Evolutionary conservation across 1,140 invertebrate species (phyloP), one percentile per base, ranked within the genome.

Genomic region (Orchestia grillus): DNA sequence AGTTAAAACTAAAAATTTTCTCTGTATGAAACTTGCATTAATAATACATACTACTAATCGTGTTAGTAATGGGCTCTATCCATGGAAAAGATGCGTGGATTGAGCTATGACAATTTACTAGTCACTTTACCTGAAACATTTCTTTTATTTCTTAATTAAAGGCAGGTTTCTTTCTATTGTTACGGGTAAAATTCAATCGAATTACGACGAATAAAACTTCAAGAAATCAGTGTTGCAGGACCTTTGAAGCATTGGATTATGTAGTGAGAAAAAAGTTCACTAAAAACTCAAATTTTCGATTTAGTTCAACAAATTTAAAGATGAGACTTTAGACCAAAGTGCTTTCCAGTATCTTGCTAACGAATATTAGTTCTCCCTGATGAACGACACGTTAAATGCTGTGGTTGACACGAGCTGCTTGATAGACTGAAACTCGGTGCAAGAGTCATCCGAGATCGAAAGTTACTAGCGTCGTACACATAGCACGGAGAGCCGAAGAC

Each of bases 371-470:
- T 44, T 42, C 6, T 11, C 41, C n/a, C 28, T 19, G 28, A 42
- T 44, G 15, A 42, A 90, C 4, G 41, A 8, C 36, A 41, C 11
- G 43, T 3, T 15, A 77, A 77, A 36, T 23, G 3, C 3, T 77
- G 62, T 77, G 36, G 36, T 28, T 36, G 36, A 8, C 62, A 77
- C 28, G 62, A 77, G 28, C 62, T 53, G 62, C 3, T 77, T 28
- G 62, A 77, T 77, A 23, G 62, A 77, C 62, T 53, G 6, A n/a
- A 44, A 11, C 88, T 90, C 28, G 42, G 88, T 36, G 88, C 88
- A 41, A 42, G 88, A 90, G 88, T 44, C 88, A 90, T 42, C 88
- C n/a, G 88, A 90, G 88, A 90, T 90, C 88, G 88, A 90, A 90
- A 90, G 88, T 90, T 90, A 90, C 41, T 44, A 42, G 15, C 88